Conservation (phyloP, 2,797 vertebrate genomes). For the Centropyge bicolor region DNA sequence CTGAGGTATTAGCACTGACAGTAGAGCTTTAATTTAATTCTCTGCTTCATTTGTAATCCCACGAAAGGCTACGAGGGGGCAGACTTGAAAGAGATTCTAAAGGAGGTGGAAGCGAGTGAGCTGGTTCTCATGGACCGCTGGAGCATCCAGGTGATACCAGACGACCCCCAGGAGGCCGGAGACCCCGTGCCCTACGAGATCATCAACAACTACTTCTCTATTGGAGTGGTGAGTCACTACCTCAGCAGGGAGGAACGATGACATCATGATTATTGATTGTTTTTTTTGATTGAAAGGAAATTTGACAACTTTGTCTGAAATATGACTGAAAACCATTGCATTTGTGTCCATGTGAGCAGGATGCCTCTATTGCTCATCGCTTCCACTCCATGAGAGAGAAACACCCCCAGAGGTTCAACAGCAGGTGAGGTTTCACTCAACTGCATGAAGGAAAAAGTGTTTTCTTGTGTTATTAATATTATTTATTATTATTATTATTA, state of each 20-base stretch:
- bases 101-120: conserved; percentile 87
- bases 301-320: background rate
- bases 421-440: conserved; percentile 85
- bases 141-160: conserved; percentile 89
- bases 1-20: background rate
- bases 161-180: conserved; percentile 85
- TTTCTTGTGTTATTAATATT: no score
- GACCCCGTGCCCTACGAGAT: conserved; percentile 95
- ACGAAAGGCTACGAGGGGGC: conserved; percentile 91
- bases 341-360: conserved; percentile 80
- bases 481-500: no score
- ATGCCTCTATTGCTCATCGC: conserved; percentile 95
- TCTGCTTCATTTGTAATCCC: background rate
- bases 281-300: background rate
- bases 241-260: background rate
- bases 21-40: background rate
- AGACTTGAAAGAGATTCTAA: conserved; percentile 90
- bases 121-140: conserved; percentile 91
- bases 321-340: background rate
- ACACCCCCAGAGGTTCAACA: conserved; percentile 95
- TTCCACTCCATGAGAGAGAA: conserved; percentile 97
- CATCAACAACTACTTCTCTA: conserved; percentile 98
- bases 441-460: background rate
- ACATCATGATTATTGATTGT: background rate
- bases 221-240: conserved; percentile 91